Percentiles rank a stretch among this genome's conserved stretches.
These are phyloP conservation scores for Nyctereutes procyonoides DNA, from an alignment of 2,113 vertebrate genomes.

Conservation along the genomic window DNA sequence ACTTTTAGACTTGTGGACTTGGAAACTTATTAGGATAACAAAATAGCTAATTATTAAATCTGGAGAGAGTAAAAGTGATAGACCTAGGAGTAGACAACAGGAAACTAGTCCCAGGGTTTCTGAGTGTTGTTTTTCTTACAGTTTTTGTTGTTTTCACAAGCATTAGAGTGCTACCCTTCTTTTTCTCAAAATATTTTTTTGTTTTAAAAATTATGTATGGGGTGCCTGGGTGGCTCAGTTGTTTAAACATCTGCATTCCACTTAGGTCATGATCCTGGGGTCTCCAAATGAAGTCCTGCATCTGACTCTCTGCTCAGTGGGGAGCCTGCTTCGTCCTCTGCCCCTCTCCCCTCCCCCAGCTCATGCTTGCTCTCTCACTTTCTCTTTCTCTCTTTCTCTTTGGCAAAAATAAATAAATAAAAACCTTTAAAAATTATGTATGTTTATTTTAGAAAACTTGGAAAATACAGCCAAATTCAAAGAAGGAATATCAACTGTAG, in stretches of 20 bases:
- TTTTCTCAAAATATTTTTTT: slow-evolving; percentile 42
- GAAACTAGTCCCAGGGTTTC: background rate
- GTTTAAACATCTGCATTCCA: background rate
- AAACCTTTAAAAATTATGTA: background rate
- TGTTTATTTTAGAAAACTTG: slow-evolving; percentile 16
- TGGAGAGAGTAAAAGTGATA: background rate
- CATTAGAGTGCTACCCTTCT: background rate
- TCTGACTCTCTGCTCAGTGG: background rate
- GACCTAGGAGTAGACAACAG: background rate
- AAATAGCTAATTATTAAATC: background rate
- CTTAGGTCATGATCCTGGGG: background rate
- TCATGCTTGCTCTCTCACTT: background rate
- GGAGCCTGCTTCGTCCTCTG: background rate
- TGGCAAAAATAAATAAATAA: background rate
- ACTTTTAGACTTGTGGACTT: background rate
- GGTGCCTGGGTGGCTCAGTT: background rate
- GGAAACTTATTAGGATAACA: background rate
- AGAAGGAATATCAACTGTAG: background rate
- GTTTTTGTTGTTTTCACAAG: background rate
- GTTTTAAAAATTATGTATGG: background rate
- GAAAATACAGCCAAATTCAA: slow-evolving; percentile 4
- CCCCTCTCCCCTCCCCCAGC: too few species aligned
- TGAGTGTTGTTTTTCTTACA: background rate
- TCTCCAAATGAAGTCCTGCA: background rate
- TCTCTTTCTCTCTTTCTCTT: too few species aligned